phyloP scores from a whole-genome alignment of 2,888 invertebrate genomes.

The Quadroppia sp. region DNA sequence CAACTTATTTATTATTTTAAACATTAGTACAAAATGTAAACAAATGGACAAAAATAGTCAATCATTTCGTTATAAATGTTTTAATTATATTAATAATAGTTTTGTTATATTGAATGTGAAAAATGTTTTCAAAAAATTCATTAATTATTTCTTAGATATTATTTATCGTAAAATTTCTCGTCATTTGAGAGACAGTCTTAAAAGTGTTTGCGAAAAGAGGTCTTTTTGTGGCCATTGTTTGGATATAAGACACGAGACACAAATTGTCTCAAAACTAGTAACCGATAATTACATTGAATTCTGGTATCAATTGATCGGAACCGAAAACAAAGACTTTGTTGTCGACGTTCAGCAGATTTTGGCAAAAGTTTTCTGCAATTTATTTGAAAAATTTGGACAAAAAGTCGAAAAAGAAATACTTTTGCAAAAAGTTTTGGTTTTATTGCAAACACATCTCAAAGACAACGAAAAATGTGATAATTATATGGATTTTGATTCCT shows the following conservation, averaged over 20 bases:
- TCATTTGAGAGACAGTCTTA: background rate
- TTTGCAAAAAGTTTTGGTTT: background rate
- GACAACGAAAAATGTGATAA: background rate
- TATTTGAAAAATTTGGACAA: conserved; percentile 1
- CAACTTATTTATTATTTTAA: background rate
- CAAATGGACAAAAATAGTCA: background rate
- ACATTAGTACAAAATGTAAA: background rate
- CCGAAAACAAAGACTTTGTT: conserved; percentile 27
- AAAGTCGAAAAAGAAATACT: conserved; percentile 2
- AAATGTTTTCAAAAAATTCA: no score
- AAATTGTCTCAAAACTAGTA: conserved; percentile 41
- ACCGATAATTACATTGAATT: conserved; percentile 44
- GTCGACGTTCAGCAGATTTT: background rate
- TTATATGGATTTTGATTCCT: background rate
- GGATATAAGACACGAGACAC: conserved; percentile 41
- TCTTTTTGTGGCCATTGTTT: conserved; percentile 12
- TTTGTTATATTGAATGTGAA: no score
- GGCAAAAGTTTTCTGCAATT: background rate
- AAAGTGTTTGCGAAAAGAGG: background rate
- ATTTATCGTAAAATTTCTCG: background rate
- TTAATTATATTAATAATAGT: background rate
- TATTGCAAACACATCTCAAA: conserved; percentile 4
- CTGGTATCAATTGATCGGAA: conserved; percentile 44
- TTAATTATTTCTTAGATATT: no score
- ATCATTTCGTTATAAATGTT: no score